These are phyloP conservation scores for Ctenosaura bakeri DNA, from an alignment of 2,797 vertebrate species.

Conservation along the genomic window DNA sequence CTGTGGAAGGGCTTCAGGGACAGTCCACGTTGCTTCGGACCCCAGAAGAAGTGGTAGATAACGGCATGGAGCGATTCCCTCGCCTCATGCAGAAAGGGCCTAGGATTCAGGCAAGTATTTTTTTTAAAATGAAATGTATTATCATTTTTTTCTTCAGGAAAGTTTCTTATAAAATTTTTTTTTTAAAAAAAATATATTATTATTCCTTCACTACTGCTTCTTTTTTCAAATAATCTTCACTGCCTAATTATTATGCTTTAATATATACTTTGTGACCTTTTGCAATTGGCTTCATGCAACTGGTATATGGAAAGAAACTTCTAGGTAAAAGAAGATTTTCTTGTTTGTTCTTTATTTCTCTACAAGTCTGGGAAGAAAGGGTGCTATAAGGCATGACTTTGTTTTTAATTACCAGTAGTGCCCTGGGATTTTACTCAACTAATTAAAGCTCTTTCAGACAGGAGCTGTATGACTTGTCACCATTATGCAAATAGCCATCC, in stretches of 20 bases:
- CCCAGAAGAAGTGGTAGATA: no score
- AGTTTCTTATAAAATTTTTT: no score
- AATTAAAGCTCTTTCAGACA: conserved; percentile 35
- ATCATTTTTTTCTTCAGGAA: no score
- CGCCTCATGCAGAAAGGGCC: no score
- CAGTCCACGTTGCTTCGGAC: no score
- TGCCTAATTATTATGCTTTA: not conserved
- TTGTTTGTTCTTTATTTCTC: not conserved
- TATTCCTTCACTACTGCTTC: not conserved
- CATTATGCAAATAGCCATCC: conserved; percentile 8
- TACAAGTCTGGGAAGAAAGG: conserved; percentile 10
- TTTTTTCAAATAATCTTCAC: conserved; percentile 35
- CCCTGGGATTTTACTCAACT: conserved; percentile 30
- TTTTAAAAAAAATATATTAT: not conserved
- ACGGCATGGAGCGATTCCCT: no score
- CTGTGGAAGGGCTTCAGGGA: no score
- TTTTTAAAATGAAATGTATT: no score
- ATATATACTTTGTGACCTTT: conserved; percentile 11
- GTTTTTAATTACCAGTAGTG: conserved; percentile 16
- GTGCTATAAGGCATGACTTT: conserved; percentile 31
- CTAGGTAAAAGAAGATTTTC: no score
- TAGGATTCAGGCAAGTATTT: no score
- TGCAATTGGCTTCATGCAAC: not conserved
- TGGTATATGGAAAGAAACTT: no score
- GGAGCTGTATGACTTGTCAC: conserved; percentile 45